Base-by-base conservation (phyloP, 2,888 invertebrate genomes). In the Idaea biselata region DNA sequence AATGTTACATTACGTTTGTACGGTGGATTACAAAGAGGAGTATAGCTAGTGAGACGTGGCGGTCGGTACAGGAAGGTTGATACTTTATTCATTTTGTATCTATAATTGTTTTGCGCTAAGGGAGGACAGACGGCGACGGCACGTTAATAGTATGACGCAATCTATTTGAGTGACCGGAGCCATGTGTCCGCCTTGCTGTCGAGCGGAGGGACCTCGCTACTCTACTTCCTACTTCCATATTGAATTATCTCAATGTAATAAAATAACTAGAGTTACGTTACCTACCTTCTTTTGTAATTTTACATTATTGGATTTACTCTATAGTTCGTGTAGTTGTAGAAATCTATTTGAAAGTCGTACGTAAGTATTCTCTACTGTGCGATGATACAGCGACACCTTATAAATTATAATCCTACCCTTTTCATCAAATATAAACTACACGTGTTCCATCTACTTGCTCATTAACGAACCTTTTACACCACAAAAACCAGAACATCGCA, bases 21-120 rank as follows among this genome's bases (percentile, higher is more conserved):
- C 80, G 82, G 81, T 79, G 80, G 81, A 89, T 86, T 88, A 90
- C 87, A 89, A 89, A 89, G 88, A 84, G 86, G 83, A 84, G 81
- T 83, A 79, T 83, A 83, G 83, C 3, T 2, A 44, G 44, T 83
- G 79, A 80, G 72, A 73, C 76, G 78, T 75, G 72, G 77, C 74
- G 68, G 69, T 72, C 71, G 79, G 77, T 78, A 76, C 76, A 81
- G 78, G 74, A 74, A 74, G 75, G 72, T 70, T 77, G 79, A 86
- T 88, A 83, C 84, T 88, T 87, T 88, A 89, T 89, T 89, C 87
- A 88, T 87, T 86, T 83, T 76, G 82, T 82, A 78, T 79, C 79
- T 86, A 88, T 91, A 89, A 91, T 91, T 90, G 88, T 87, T 84
- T 83, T 79, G 82, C 84, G 85, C 86, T 80, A 73, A 78, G 87